Evolutionary conservation across 2,888 invertebrate genomes (phyloP).

Genomic region (Smittia sp.): DNA sequence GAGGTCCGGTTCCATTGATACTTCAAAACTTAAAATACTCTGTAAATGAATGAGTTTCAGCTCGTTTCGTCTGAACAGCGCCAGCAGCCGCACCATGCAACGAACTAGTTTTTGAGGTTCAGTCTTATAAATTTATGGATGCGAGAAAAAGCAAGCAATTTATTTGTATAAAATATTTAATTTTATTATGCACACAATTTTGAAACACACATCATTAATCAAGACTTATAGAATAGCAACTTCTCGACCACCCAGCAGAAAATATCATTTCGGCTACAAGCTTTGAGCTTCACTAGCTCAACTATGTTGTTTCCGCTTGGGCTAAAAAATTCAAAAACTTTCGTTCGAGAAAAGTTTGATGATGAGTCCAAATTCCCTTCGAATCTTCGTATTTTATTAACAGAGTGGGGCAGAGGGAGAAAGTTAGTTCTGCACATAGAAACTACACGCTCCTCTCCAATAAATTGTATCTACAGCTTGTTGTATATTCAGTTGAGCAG

Average conservation of each 20-base stretch:
- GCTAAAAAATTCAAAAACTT: no score
- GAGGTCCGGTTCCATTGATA: no score
- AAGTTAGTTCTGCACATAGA: background rate
- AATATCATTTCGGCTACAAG: no score
- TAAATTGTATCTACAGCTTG: slow-evolving; percentile 25
- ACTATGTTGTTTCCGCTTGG: no score
- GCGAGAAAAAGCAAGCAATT: slow-evolving; percentile 23
- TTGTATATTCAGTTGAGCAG: slow-evolving; percentile 17
- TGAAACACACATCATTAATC: slow-evolving; percentile 16
- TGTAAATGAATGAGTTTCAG: no score
- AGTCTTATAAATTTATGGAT: slow-evolving; percentile 11
- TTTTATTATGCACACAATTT: slow-evolving; percentile 31
- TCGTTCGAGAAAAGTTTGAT: no score
- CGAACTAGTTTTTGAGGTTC: background rate
- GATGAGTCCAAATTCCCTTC: no score
- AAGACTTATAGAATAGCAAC: background rate
- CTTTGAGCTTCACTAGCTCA: no score
- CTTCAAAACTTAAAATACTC: no score
- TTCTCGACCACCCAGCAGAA: background rate
- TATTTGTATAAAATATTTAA: slow-evolving; percentile 38
- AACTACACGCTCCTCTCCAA: background rate
- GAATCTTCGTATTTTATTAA: no score
- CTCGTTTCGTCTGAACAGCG: no score
- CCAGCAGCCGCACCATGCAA: background rate
- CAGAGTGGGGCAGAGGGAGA: background rate